A percentile compares a stretch with the other conserved stretches of the same genome.
Evolutionary conservation across 2,113 vertebrate genomes (phyloP).

Genomic region (Ciconia boyciana): DNA sequence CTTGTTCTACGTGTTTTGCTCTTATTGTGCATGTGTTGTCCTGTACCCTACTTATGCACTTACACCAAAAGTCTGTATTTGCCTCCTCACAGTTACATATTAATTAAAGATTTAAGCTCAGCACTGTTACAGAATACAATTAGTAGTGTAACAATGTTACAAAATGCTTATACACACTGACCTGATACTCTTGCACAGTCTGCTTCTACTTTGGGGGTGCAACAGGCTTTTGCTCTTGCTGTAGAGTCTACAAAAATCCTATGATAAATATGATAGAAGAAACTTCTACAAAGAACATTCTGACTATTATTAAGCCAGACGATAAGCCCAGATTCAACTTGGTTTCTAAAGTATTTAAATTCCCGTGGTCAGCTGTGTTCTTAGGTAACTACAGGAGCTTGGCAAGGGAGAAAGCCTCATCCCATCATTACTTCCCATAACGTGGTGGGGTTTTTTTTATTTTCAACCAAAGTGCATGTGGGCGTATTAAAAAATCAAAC

Average conservation of each 20-base stretch:
- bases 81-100: neutral
- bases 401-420: neutral
- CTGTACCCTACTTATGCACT: rapidly evolving
- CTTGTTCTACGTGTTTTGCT: neutral
- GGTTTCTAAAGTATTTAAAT: neutral
- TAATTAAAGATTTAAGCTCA: neutral
- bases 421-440: neutral
- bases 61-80: neutral
- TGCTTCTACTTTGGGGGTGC: neutral
- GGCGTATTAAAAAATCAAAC: neutral
- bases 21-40: neutral
- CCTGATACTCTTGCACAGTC: neutral
- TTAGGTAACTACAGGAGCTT: neutral
- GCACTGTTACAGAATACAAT: neutral
- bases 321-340: neutral
- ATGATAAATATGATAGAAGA: neutral
- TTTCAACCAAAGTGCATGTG: neutral
- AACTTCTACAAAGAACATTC: neutral
- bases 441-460: neutral
- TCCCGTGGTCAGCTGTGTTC: neutral
- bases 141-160: neutral
- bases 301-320: neutral
- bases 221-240: neutral
- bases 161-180: neutral
- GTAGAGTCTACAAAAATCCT: neutral